phyloP scores from a whole-genome alignment of 2,797 vertebrate species.

The Urosaurus nigricauda region DNA sequence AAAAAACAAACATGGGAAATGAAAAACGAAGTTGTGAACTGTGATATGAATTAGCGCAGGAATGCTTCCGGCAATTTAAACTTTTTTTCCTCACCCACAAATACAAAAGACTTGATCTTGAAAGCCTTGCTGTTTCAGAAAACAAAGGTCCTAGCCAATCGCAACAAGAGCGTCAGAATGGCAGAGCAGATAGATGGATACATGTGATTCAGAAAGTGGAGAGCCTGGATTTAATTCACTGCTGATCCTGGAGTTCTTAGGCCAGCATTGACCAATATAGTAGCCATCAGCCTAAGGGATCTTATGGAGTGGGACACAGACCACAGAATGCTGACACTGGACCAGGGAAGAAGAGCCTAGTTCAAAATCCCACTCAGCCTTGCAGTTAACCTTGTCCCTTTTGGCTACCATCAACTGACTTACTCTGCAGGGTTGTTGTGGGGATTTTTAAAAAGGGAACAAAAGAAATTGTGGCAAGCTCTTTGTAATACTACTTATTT shows the following conservation, averaged over 20 bases:
- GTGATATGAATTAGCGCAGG: not conserved
- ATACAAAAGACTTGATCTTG: not conserved
- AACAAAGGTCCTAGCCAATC: not conserved
- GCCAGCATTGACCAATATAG: not conserved
- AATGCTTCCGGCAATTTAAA: not conserved
- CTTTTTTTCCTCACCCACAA: not conserved
- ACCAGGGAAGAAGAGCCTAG: not conserved
- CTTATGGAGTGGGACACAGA: not conserved
- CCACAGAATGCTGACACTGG: too few species aligned
- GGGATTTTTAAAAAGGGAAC: not conserved
- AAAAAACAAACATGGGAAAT: not conserved
- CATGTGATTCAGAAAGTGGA: too few species aligned
- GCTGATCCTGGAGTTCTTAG: not conserved
- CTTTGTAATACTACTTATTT: not conserved
- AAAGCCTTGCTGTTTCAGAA: not conserved
- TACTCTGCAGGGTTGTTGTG: not conserved
- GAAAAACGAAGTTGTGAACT: not conserved
- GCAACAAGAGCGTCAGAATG: not conserved
- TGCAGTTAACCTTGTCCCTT: rapidly evolving
- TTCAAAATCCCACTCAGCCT: not conserved
- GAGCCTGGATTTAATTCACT: not conserved
- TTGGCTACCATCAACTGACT: not conserved
- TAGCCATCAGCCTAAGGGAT: too few species aligned
- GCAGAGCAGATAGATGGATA: not conserved
- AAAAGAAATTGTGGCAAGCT: not conserved